Percentiles rank a stretch among this genome's conserved stretches.
Evolutionary conservation across 2,797 vertebrate species (phyloP).

Genomic region (Vultur gryphus): DNA sequence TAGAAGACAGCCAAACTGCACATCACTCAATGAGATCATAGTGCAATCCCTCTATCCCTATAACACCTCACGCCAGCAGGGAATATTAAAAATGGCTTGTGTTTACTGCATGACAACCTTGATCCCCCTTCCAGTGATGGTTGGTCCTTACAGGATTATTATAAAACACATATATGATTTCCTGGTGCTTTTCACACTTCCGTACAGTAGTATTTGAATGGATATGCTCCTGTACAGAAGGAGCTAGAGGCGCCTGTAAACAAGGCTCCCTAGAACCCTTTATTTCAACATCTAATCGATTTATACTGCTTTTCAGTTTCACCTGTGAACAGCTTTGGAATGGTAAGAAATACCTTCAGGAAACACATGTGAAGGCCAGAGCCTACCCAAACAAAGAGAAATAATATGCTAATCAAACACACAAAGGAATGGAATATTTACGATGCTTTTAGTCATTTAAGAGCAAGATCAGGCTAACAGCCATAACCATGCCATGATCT

Average conservation of each 20-base stretch:
- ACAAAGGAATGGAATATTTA: neutral
- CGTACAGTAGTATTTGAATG: neutral
- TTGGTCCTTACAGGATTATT: neutral
- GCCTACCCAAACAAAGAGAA: neutral
- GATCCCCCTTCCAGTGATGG: neutral
- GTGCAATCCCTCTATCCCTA: conserved; percentile 66
- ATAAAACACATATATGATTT: neutral
- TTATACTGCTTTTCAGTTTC: neutral
- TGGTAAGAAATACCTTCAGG: conserved; percentile 11
- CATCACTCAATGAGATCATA: conserved; percentile 84
- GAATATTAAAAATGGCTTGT: conserved; percentile 64
- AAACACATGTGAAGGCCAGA: neutral
- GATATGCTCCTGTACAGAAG: neutral
- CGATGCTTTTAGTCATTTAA: neutral
- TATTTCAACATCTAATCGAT: neutral
- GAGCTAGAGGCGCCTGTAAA: neutral
- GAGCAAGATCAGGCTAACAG: neutral
- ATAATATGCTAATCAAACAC: neutral
- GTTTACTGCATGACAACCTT: conserved; percentile 22
- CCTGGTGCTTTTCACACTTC: neutral
- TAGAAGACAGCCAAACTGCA: conserved; percentile 61
- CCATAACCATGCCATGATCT: neutral
- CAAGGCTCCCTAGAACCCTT: neutral
- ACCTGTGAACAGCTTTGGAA: conserved; percentile 27
- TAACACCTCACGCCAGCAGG: neutral